These are phyloP conservation scores for Somateria mollissima DNA, from an alignment of 2,797 vertebrate genomes.

Conservation along the genomic window DNA sequence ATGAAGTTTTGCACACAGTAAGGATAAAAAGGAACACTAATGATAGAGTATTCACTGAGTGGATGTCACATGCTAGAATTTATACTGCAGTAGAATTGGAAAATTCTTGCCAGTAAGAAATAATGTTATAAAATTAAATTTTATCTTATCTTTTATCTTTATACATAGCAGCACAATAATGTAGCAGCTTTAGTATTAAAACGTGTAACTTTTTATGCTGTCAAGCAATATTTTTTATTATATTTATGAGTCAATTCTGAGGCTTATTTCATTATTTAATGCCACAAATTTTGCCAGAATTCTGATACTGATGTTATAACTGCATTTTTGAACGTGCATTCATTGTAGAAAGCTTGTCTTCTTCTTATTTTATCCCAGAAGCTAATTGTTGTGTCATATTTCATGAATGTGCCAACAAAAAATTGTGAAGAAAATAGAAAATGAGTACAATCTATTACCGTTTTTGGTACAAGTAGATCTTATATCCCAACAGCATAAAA, in stretches of 20 bases:
- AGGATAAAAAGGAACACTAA: slow-evolving; percentile 36
- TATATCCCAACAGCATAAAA: slow-evolving; percentile 51
- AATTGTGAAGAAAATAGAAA: slow-evolving; percentile 85
- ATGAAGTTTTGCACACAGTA: slow-evolving; percentile 52
- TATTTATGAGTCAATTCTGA: slow-evolving; percentile 79
- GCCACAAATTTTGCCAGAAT: slow-evolving; percentile 64
- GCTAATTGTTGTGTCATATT: slow-evolving; percentile 88
- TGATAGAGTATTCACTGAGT: slow-evolving; percentile 40
- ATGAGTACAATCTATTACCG: slow-evolving; percentile 70
- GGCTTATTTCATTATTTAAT: slow-evolving; percentile 75
- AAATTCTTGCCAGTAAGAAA: slow-evolving; percentile 48
- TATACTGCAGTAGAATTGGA: not conserved
- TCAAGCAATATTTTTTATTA: slow-evolving; percentile 78
- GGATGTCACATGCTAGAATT: slow-evolving; percentile 28
- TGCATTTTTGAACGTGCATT: slow-evolving; percentile 40
- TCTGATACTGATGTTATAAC: slow-evolving; percentile 66
- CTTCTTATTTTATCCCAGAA: slow-evolving; percentile 68
- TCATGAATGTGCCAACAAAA: slow-evolving; percentile 83
- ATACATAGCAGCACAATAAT: slow-evolving; percentile 66
- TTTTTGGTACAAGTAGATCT: slow-evolving; percentile 57
- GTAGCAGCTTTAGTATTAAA: slow-evolving; percentile 72
- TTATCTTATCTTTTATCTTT: slow-evolving; percentile 8
- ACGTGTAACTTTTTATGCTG: slow-evolving; percentile 78
- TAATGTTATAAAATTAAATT: slow-evolving; percentile 27
- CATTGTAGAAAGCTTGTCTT: slow-evolving; percentile 35